A percentile compares a stretch with the other conserved stretches of the same genome.
These are phyloP conservation scores for Campoplex nolae DNA, from an alignment of 2,888 invertebrate genomes.

Conservation along the genomic window DNA sequence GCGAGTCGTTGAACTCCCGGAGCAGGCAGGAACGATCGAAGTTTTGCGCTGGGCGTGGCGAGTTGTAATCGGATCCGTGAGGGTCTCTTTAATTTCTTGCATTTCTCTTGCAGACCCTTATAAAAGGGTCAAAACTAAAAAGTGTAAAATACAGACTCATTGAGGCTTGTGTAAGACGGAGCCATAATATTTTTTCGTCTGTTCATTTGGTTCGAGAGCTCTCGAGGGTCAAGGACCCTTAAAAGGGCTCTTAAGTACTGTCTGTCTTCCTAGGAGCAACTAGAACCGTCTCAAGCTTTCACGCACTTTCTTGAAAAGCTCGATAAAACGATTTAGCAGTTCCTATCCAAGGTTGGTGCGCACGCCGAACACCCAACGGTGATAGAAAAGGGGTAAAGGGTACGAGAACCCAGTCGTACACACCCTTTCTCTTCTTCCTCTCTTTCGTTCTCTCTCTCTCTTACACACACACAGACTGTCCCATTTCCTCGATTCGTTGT, in stretches of 20 bases:
- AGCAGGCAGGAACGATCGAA: slow-evolving; percentile 48
- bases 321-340: slow-evolving; percentile 49
- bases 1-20: slow-evolving; percentile 51
- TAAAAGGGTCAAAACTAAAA: not conserved
- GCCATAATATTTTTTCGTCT: not conserved
- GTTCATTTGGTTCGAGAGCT: not conserved
- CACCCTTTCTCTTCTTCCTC: slow-evolving; percentile 16
- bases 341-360: slow-evolving; percentile 29
- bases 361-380: slow-evolving; percentile 33
- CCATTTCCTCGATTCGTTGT: slow-evolving; percentile 36
- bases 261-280: not conserved
- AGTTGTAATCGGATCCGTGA: slow-evolving; percentile 36
- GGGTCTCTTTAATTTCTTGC: slow-evolving; percentile 27
- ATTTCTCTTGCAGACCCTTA: not conserved
- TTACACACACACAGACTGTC: not conserved
- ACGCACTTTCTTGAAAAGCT: slow-evolving; percentile 43
- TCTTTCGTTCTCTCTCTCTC: not conserved
- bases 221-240: not conserved
- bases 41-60: slow-evolving; percentile 55
- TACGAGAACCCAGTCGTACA: slow-evolving; percentile 26
- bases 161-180: not conserved
- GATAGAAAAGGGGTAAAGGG: slow-evolving; percentile 33
- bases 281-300: slow-evolving; percentile 4
- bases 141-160: not conserved
- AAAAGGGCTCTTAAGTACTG: not conserved